These are phyloP conservation scores for Nibea albiflora DNA, from an alignment of 2,113 vertebrate genomes.

Conservation along the genomic window DNA sequence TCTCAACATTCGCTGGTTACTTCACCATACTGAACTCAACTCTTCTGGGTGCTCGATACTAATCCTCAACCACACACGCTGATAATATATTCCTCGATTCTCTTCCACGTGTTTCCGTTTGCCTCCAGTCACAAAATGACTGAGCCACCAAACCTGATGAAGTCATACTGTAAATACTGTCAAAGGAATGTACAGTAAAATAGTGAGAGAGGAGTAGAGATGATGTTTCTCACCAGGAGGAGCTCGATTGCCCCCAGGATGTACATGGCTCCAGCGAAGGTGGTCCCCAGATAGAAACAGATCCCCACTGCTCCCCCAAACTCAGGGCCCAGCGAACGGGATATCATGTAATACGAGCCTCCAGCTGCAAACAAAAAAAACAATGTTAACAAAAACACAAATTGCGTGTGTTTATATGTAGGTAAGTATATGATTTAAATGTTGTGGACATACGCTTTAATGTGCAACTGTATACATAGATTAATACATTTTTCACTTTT, in stretches of 20 bases:
- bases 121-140: too few species aligned
- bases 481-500: background rate
- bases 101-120: too few species aligned
- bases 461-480: background rate
- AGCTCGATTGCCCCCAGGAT: slow-evolving; percentile 99
- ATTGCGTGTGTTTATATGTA: background rate
- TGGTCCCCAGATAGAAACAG: slow-evolving; percentile 99
- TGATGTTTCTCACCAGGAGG: slow-evolving; percentile 88
- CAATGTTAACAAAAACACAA: slow-evolving; percentile 11
- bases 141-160: background rate
- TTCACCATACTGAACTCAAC: background rate
- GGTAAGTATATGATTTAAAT: background rate
- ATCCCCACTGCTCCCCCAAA: slow-evolving; percentile 98
- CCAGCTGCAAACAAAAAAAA: slow-evolving; percentile 86
- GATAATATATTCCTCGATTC: too few species aligned
- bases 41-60: background rate
- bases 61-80: background rate
- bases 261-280: slow-evolving; percentile 98
- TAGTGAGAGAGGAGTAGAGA: background rate
- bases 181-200: background rate
- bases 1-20: background rate
- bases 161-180: background rate
- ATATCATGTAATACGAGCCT: slow-evolving; percentile 99
- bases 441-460: background rate
- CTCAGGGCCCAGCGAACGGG: slow-evolving; percentile 96